A percentile compares a stretch with the other conserved stretches of the same genome.
Evolutionary conservation across 2,113 vertebrate genomes (phyloP).

Genomic region (Corythornis cristatus): DNA sequence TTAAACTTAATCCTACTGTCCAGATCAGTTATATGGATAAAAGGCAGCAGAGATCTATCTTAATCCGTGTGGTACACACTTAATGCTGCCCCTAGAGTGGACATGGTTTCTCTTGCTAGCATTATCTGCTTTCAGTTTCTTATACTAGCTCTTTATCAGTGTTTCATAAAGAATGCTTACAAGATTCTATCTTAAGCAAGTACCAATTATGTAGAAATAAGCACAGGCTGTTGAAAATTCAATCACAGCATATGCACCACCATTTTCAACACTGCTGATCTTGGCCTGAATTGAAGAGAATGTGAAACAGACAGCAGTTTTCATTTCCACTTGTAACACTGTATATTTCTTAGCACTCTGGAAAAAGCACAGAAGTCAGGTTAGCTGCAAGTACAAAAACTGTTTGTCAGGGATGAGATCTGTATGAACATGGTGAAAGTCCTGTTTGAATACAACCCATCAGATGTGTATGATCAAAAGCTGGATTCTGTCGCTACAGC

Average conservation of each 20-base stretch:
- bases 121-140: constrained; percentile 77
- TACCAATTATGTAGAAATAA: constrained; percentile 68
- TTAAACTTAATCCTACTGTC: constrained; percentile 76
- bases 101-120: constrained; percentile 53
- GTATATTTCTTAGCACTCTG: neutral
- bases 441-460: neutral
- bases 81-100: constrained; percentile 36
- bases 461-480: neutral
- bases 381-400: neutral
- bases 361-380: neutral
- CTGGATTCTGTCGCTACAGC: neutral
- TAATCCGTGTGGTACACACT: constrained; percentile 58
- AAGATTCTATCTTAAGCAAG: constrained; percentile 65
- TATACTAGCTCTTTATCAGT: constrained; percentile 70
- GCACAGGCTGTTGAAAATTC: constrained; percentile 68
- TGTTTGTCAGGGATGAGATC: neutral
- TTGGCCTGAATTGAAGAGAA: constrained; percentile 35
- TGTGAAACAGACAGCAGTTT: constrained; percentile 28
- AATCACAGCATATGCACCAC: constrained; percentile 55
- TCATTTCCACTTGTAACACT: neutral
- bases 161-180: constrained; percentile 63
- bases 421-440: neutral
- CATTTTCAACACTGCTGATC: constrained; percentile 42
- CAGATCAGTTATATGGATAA: constrained; percentile 74
- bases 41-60: constrained; percentile 67